Evolutionary conservation across 1,140 invertebrate genomes (phyloP).

Genomic region (Geopemphigus sp.): DNA sequence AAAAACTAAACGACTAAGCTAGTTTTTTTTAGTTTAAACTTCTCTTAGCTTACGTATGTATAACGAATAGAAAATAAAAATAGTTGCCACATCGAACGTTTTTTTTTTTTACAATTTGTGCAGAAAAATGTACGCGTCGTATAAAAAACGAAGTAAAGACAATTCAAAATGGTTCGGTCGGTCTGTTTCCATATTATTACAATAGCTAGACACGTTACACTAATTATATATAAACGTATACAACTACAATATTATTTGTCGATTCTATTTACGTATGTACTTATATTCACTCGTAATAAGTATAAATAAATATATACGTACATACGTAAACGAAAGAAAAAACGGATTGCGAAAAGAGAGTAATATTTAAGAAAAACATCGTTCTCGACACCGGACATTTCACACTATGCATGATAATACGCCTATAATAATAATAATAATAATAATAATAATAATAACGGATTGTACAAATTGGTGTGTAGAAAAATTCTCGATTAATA

Average conservation of each 20-base stretch:
- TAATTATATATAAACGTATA: too few relatives aligned
- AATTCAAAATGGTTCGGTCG: conserved; percentile 10
- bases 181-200: conserved; percentile 9
- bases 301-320: not conserved
- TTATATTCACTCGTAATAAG: not conserved
- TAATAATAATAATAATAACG: conserved; percentile 36
- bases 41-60: conserved; percentile 21
- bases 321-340: not conserved
- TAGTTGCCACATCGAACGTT: conserved; percentile 29
- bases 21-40: conserved; percentile 33
- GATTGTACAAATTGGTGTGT: conserved; percentile 41
- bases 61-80: conserved; percentile 40
- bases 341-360: conserved; percentile 1
- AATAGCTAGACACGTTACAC: not conserved
- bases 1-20: conserved; percentile 31
- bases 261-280: not conserved
- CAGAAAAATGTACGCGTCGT: conserved; percentile 7
- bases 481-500: conserved; percentile 41
- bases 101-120: conserved; percentile 33
- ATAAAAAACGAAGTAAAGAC: conserved; percentile 7
- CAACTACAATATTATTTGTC: not conserved
- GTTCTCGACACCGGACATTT: not conserved
- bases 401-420: not conserved
- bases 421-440: conserved; percentile 18
- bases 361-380: conserved; percentile 22